Conservation (phyloP, 2,888 invertebrate species). For the Exephanes ischioxanthus region DNA sequence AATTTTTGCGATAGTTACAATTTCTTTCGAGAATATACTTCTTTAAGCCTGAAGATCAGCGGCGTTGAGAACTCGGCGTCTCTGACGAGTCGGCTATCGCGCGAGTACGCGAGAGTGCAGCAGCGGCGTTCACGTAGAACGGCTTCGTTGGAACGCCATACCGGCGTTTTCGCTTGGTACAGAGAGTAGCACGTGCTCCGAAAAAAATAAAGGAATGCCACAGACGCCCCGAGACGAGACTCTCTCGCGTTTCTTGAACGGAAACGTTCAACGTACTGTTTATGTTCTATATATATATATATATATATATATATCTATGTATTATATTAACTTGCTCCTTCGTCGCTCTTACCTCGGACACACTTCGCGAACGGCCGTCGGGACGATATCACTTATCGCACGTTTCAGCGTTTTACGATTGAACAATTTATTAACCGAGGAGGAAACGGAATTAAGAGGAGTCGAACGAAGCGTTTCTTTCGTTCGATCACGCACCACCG, state of each 20-base stretch:
- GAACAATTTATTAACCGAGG: neutral
- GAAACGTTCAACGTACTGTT: constrained; percentile 52
- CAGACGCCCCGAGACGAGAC: constrained; percentile 33
- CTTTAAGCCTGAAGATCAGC: too few species aligned
- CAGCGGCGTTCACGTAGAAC: constrained; percentile 1
- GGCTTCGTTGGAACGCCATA: constrained; percentile 44
- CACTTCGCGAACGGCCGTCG: constrained; percentile 19
- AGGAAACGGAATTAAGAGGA: neutral
- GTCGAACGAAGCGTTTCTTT: neutral
- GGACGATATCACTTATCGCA: constrained; percentile 17
- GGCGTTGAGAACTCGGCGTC: neutral
- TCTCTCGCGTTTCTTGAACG: constrained; percentile 12
- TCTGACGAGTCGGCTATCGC: neutral
- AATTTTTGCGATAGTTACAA: too few species aligned
- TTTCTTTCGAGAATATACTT: too few species aligned
- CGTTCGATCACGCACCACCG: constrained; percentile 73
- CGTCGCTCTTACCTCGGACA: constrained; percentile 29
- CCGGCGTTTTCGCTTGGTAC: constrained; percentile 64
- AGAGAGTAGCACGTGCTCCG: constrained; percentile 67
- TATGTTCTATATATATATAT: constrained; percentile 50
- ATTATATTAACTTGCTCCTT: constrained; percentile 34
- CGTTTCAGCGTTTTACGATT: constrained; percentile 1
- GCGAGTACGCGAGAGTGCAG: constrained; percentile 16
- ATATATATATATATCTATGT: constrained; percentile 50
- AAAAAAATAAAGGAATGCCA: constrained; percentile 41